These are phyloP conservation scores for Drosophila tsacasi DNA, from an alignment of 1,140 invertebrate species.

Conservation along the genomic window DNA sequence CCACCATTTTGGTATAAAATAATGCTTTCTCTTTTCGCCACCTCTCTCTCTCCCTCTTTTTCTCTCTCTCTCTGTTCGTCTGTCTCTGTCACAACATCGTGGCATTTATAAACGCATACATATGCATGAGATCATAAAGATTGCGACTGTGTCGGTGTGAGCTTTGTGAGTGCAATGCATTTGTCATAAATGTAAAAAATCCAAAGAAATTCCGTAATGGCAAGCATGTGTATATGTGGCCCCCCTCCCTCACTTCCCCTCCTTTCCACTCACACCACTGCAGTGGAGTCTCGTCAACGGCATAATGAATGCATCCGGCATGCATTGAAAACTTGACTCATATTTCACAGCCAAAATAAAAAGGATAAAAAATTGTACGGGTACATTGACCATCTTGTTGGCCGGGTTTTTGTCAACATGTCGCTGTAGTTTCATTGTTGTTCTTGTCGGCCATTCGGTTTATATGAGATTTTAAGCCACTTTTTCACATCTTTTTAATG, in stretches of 20 bases:
- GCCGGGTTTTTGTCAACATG: constrained; percentile 32
- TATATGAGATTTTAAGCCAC: constrained; percentile 65
- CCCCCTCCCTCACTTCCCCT: background rate
- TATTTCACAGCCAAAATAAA: constrained; percentile 72
- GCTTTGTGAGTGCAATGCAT: constrained; percentile 60
- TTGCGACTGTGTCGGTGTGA: constrained; percentile 30
- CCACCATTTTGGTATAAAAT: constrained; percentile 40
- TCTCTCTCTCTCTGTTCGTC: constrained; percentile 7
- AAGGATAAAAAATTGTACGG: constrained; percentile 35
- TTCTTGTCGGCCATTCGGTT: constrained; percentile 28
- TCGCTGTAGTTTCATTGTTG: constrained; percentile 32
- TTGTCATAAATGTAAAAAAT: constrained; percentile 74
- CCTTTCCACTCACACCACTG: background rate
- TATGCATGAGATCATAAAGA: constrained; percentile 79
- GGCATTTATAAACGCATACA: constrained; percentile 77
- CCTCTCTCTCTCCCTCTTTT: background rate
- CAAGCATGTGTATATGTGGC: constrained; percentile 44
- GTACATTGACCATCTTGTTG: constrained; percentile 81
- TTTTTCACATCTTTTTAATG: constrained; percentile 61
- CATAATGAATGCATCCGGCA: constrained; percentile 84
- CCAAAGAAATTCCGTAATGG: constrained; percentile 57
- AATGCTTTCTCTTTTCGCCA: constrained; percentile 24
- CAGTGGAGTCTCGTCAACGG: constrained; percentile 65
- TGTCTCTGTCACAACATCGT: constrained; percentile 30
- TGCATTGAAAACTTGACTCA: constrained; percentile 84